Percentiles rank a stretch among this genome's conserved stretches.
Conservation (phyloP, 2,113 vertebrate genomes). For the Myotis brandtii region DNA sequence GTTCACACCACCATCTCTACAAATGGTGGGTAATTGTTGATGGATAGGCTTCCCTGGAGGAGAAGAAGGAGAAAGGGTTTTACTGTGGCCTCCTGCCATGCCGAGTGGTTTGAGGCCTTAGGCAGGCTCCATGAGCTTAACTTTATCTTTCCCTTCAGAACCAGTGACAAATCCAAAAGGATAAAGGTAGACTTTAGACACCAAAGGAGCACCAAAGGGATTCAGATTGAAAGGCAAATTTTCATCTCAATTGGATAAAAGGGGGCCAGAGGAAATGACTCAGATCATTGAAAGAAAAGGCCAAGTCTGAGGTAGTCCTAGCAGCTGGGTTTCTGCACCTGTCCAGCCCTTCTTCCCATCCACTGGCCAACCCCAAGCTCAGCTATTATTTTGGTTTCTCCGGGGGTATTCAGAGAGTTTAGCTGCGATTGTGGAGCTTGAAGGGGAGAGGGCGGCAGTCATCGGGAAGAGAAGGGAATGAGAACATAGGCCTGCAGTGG, state of each 20-base stretch:
- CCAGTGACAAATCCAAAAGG: conserved; percentile 66
- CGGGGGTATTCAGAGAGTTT: background rate
- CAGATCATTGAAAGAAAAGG: conserved; percentile 73
- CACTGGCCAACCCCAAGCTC: conserved; percentile 37
- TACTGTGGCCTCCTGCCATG: conserved; percentile 64
- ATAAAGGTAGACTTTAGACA: conserved; percentile 74
- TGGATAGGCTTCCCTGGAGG: conserved; percentile 60
- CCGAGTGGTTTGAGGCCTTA: conserved; percentile 43
- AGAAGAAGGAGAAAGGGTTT: conserved; percentile 70
- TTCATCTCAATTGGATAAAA: conserved; percentile 79
- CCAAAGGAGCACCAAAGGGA: conserved; percentile 66
- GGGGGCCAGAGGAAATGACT: conserved; percentile 80
- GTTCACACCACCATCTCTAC: conserved; percentile 49
- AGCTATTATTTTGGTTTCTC: conserved; percentile 51
- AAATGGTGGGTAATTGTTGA: conserved; percentile 63
- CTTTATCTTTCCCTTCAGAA: conserved; percentile 75
- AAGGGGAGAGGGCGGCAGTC: background rate
- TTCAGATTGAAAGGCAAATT: conserved; percentile 71
- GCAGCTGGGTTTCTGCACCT: conserved; percentile 80
- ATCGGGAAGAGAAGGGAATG: background rate
- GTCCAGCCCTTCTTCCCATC: conserved; percentile 56
- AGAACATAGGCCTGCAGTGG: background rate
- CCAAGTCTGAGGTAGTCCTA: conserved; percentile 74
- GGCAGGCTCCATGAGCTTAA: conserved; percentile 70
- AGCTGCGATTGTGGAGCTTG: background rate